Evolutionary conservation across 2,888 invertebrate species (phyloP).

Genomic region (Conomelus anceps): DNA sequence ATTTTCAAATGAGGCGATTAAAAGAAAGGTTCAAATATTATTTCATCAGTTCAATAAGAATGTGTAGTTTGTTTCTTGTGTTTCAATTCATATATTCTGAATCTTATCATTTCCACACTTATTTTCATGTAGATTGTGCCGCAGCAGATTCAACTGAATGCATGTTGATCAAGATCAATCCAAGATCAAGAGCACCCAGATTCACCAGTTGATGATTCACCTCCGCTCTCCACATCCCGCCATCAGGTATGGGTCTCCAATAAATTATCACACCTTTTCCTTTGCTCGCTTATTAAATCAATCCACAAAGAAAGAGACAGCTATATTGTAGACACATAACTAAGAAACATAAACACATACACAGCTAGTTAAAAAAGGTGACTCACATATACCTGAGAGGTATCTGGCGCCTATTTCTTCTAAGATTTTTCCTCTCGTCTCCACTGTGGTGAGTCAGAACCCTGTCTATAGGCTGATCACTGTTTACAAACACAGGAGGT

Average conservation of each 20-base stretch:
- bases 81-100: too few relatives aligned
- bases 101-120: too few relatives aligned
- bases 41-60: too few relatives aligned
- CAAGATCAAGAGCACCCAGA: too few relatives aligned
- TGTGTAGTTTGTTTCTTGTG: too few relatives aligned
- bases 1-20: too few relatives aligned
- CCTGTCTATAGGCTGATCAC: too few relatives aligned
- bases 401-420: not conserved
- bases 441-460: not conserved
- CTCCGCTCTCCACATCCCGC: not conserved
- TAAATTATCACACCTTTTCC: not conserved
- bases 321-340: not conserved
- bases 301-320: not conserved
- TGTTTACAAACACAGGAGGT: not conserved
- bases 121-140: too few relatives aligned
- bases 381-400: not conserved
- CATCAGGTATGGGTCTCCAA: not conserved
- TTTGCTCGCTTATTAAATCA: not conserved
- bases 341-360: not conserved
- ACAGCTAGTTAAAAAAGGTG: not conserved
- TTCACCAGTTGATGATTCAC: too few relatives aligned
- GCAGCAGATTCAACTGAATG: too few relatives aligned
- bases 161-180: too few relatives aligned
- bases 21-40: too few relatives aligned
- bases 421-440: not conserved